These are phyloP conservation scores for Syngnathus acus DNA, from an alignment of 2,797 vertebrate species.

Conservation along the genomic window DNA sequence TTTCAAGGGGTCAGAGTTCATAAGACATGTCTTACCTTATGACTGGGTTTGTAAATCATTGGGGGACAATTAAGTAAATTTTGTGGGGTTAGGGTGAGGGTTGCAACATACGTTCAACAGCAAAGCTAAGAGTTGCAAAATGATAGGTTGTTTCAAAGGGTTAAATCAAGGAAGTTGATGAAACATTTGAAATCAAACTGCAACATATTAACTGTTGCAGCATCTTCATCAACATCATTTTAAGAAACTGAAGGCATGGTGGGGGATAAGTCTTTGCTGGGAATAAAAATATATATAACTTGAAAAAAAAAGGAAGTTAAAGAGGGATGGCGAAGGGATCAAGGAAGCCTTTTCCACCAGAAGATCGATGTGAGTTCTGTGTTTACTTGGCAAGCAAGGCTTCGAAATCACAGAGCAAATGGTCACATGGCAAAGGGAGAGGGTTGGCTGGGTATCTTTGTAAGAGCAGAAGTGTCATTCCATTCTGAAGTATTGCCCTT, in stretches of 20 bases:
- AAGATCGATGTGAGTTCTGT: constrained; percentile 51
- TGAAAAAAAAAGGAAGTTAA: constrained; percentile 40
- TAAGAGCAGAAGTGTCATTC: constrained; percentile 55
- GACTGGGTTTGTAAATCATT: constrained; percentile 19
- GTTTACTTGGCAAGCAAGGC: constrained; percentile 35
- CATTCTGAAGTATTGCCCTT: constrained; percentile 28
- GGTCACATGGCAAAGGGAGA: constrained; percentile 51
- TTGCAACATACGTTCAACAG: not conserved
- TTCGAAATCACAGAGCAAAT: constrained; percentile 41
- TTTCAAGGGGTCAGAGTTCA: constrained; percentile 50
- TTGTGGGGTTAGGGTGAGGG: not conserved
- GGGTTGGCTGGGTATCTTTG: constrained; percentile 28
- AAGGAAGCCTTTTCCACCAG: constrained; percentile 45
- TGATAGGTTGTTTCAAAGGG: not conserved
- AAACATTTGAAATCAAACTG: not conserved
- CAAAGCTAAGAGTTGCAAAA: not conserved
- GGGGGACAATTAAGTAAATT: constrained; percentile 2
- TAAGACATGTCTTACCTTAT: constrained; percentile 25
- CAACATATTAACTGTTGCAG: not conserved
- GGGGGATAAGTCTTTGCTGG: constrained; percentile 23
- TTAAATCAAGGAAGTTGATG: not conserved
- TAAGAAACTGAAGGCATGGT: constrained; percentile 12
- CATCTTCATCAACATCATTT: constrained; percentile 20
- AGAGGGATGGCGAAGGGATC: constrained; percentile 30
- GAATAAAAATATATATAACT: constrained; percentile 35